Conservation (phyloP, 1,140 invertebrate species). For the Sminthurinus signatus region DNA sequence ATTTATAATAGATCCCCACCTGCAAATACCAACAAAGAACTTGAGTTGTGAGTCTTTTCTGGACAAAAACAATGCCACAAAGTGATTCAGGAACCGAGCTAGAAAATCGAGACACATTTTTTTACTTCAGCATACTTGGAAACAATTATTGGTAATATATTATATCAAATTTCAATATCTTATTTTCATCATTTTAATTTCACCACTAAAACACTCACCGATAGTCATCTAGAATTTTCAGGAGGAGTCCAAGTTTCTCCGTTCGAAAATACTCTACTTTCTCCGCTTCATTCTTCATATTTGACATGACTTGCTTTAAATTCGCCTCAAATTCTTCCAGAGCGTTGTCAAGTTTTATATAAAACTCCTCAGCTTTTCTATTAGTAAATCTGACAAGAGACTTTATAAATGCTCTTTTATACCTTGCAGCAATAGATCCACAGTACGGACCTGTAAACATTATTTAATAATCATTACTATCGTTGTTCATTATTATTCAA, state of each 20-base stretch:
- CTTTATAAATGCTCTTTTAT: constrained; percentile 12
- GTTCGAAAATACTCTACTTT: neutral
- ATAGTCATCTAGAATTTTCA: constrained; percentile 7
- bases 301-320: neutral
- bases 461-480: constrained; percentile 3
- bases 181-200: too few species aligned
- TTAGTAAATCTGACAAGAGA: too few species aligned
- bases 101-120: too few species aligned
- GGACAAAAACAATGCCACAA: constrained; percentile 75
- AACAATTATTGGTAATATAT: too few species aligned
- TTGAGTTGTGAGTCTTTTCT: constrained; percentile 68
- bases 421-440: constrained; percentile 2
- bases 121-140: too few species aligned
- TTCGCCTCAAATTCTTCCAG: too few species aligned
- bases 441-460: constrained; percentile 21
- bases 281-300: neutral
- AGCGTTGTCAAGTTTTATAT: too few species aligned
- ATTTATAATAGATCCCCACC: constrained; percentile 43
- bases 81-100: constrained; percentile 43
- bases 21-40: constrained; percentile 66
- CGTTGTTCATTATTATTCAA: neutral
- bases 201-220: neutral
- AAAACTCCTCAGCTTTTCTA: neutral
- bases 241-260: neutral
- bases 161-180: too few species aligned